These are phyloP conservation scores for Alligator mississippiensis DNA, from an alignment of 2,113 vertebrate species.

Conservation along the genomic window DNA sequence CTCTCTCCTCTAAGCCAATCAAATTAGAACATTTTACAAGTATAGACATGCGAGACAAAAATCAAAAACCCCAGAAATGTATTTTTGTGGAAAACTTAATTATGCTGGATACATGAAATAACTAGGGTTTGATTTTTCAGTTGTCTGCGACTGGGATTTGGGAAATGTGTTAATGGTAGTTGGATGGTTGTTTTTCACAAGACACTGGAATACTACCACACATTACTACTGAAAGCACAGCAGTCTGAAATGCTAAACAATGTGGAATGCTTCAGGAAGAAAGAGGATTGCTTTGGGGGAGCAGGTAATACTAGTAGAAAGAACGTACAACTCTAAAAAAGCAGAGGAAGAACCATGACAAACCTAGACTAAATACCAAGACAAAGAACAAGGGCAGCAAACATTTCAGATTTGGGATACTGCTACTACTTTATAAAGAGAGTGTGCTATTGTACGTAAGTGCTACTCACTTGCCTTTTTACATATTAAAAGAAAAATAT, in stretches of 20 bases:
- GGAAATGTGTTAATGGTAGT: background rate
- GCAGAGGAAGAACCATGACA: background rate
- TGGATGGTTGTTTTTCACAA: background rate
- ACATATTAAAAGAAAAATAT: background rate
- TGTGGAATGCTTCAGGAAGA: background rate
- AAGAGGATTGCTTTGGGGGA: too few species aligned
- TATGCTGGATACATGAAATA: background rate
- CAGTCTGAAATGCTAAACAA: too few species aligned
- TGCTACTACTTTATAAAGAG: background rate
- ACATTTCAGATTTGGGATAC: background rate
- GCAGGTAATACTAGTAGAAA: background rate
- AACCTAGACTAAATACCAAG: background rate
- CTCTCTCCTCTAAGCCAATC: background rate
- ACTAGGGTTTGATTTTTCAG: background rate
- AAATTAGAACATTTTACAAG: background rate
- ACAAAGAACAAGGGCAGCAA: background rate
- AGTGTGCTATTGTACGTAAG: background rate
- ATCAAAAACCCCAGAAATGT: background rate
- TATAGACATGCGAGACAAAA: background rate
- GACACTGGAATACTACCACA: background rate
- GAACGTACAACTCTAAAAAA: background rate
- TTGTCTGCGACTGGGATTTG: background rate
- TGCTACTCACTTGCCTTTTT: background rate
- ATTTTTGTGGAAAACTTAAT: background rate
- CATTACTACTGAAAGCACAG: background rate